These are phyloP conservation scores for Agapornis canus DNA, from an alignment of 2,797 vertebrate genomes.

Conservation along the genomic window DNA sequence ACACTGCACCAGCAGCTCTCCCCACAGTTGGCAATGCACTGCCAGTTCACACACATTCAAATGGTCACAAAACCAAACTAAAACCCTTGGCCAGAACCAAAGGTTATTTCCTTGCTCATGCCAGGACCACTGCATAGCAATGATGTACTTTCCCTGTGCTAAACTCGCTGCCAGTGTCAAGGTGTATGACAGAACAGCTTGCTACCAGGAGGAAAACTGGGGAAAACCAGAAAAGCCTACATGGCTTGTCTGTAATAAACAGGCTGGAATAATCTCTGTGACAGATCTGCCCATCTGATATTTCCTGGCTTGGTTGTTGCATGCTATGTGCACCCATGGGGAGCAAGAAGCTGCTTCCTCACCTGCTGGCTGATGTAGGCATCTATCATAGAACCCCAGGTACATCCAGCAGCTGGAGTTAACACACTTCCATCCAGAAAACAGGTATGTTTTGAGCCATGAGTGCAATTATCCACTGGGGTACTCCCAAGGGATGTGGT, in stretches of 20 bases:
- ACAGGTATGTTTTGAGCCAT: fast-evolving
- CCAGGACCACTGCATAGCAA: neutral
- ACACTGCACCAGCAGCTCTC: neutral
- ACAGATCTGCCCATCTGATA: neutral
- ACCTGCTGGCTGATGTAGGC: neutral
- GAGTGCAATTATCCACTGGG: neutral
- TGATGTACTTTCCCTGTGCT: neutral
- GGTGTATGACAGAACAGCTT: neutral
- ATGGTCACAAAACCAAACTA: neutral
- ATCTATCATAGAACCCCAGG: neutral
- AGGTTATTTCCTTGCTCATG: neutral
- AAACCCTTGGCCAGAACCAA: neutral
- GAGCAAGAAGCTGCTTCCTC: neutral
- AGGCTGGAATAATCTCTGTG: neutral
- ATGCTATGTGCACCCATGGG: fast-evolving
- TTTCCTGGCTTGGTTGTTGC: neutral
- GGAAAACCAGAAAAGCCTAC: neutral
- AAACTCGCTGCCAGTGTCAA: neutral
- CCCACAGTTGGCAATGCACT: neutral
- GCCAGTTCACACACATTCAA: neutral
- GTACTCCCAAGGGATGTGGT: neutral
- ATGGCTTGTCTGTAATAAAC: neutral
- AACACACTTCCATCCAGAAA: neutral
- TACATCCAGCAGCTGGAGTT: neutral
- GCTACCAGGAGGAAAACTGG: neutral